These are phyloP conservation scores for Ophion costatus DNA, from an alignment of 2,888 invertebrate genomes.

Conservation along the genomic window DNA sequence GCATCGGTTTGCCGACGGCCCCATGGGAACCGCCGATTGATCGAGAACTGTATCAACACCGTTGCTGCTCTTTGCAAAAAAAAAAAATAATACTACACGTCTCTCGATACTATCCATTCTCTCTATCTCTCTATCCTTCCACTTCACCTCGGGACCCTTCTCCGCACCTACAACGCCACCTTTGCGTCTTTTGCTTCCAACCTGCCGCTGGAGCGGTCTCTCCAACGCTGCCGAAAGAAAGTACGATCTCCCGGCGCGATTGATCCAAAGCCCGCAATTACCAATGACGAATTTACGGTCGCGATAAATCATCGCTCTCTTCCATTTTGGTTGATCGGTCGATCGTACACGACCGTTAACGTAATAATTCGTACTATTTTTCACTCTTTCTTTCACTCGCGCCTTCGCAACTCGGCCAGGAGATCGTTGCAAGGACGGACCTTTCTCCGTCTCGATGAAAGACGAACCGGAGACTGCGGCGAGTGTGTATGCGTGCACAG, in stretches of 20 bases:
- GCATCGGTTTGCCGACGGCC: conserved; percentile 30
- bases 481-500: neutral
- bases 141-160: conserved; percentile 39
- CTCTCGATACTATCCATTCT: conserved; percentile 45
- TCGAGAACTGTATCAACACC: conserved; percentile 24
- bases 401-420: neutral
- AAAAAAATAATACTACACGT: conserved; percentile 49
- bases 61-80: conserved; percentile 36
- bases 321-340: conserved; percentile 21
- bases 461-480: conserved; percentile 28
- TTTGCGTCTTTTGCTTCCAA: conserved; percentile 20
- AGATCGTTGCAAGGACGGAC: conserved; percentile 43
- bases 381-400: conserved; percentile 49
- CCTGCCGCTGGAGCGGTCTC: neutral
- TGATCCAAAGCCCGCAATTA: neutral
- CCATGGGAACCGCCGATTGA: conserved; percentile 48
- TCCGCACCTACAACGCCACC: conserved; percentile 20
- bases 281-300: neutral
- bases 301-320: neutral
- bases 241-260: neutral
- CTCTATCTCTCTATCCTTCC: conserved; percentile 54
- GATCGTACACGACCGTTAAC: conserved; percentile 31
- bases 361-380: conserved; percentile 29
- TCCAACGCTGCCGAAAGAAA: conserved; percentile 32
- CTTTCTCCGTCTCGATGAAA: conserved; percentile 53